phyloP scores from a whole-genome alignment of 2,888 invertebrate genomes.

The Conus canariensis region DNA sequence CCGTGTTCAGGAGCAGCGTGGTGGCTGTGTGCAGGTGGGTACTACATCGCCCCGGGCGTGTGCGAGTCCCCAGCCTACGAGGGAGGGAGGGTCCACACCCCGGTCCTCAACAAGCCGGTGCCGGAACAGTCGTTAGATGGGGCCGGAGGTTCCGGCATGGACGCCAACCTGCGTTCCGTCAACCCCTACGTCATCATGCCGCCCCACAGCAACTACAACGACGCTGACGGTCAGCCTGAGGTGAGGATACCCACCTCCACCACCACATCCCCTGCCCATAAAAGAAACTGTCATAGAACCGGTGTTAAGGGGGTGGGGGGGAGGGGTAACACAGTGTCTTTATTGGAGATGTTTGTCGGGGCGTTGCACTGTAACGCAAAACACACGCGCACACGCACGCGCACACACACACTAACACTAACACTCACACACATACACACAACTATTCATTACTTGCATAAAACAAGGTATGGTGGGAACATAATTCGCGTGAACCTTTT shows the following conservation, averaged over 20 bases:
- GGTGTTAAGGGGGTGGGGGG: neutral
- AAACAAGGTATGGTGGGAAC: too few relatives aligned
- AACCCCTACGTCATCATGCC: conserved; percentile 52
- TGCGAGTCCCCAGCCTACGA: conserved; percentile 47
- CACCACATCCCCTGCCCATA: too few relatives aligned
- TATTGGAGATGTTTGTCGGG: neutral
- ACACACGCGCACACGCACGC: too few relatives aligned
- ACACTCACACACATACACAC: too few relatives aligned
- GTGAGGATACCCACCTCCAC: conserved; percentile 14
- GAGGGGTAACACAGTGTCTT: neutral
- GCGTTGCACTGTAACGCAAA: neutral
- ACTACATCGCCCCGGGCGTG: conserved; percentile 52
- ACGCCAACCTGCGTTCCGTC: conserved; percentile 28
- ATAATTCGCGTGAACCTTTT: too few relatives aligned
- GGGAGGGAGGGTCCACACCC: conserved; percentile 27
- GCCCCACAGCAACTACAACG: conserved; percentile 40
- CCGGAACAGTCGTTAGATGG: conserved; percentile 34
- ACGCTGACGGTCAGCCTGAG: conserved; percentile 47
- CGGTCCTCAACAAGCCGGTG: conserved; percentile 32
- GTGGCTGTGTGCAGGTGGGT: conserved; percentile 35
- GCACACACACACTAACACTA: too few relatives aligned
- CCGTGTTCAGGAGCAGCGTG: too few relatives aligned
- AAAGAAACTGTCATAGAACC: neutral
- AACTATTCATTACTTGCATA: too few relatives aligned
- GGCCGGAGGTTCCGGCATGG: conserved; percentile 17